Evolutionary conservation across 2,888 invertebrate species (phyloP), one percentile per base, ranked within the genome.

Genomic region (Heteromurus nitidus): DNA sequence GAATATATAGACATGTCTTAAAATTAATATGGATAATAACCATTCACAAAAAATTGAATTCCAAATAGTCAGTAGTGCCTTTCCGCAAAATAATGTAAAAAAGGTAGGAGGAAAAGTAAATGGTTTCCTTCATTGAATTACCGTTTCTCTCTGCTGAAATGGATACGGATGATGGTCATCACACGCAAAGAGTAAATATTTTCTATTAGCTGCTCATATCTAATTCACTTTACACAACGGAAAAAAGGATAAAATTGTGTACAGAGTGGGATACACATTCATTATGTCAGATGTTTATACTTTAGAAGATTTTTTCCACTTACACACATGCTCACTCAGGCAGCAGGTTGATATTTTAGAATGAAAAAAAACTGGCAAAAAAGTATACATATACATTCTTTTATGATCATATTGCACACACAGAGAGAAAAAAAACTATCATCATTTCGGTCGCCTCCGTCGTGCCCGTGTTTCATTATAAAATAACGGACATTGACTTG

Each of bases 401-500:
- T n/a, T n/a, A 50, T 79, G 9, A 64, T 53, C 70, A 79, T 79
- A 79, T 65, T 64, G 79, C 70, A 79, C 79, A 69, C 58, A 53
- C n/a, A n/a, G n/a, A n/a, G n/a, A n/a, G n/a, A n/a, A n/a, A n/a
- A n/a, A n/a, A n/a, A n/a, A n/a, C n/a, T 36, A 26, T 31, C 62
- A 47, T 64, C 62, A 28, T 67, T 44, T 58, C 28, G 26, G 28
- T 64, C 53, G n/a, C 36, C 28, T 42, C 26, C 70, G 53, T 58
- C 44, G 36, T 75, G 55, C 55, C 36, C 53, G 53, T 62, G 30
- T 79, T 79, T 79, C 79, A 79, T 69, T 76, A 76, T 76, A 70
- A 79, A 70, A 70, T 79, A 79, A 79, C 79, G 79, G 79, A 70
- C 79, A 79, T 79, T 79, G 79, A 79, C 79, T 79, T 79, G 62